phyloP scores from a whole-genome alignment of 2,888 invertebrate species.

The Globia sparganii region DNA sequence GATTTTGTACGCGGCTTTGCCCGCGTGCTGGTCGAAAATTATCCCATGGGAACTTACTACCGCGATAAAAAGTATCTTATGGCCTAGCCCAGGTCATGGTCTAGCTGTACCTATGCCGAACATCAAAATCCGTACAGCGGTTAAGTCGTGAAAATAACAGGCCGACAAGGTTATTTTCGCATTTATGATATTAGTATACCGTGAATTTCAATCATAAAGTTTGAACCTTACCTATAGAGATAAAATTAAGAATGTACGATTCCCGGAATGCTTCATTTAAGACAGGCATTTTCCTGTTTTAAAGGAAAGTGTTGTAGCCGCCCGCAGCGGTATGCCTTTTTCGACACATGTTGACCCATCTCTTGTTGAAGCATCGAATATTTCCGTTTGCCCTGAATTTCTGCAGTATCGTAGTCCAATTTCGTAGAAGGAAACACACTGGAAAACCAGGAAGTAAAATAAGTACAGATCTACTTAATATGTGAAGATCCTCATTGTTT shows the following conservation, averaged over 20 bases:
- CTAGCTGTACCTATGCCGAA: too few relatives aligned
- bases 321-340: conserved; percentile 16
- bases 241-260: too few relatives aligned
- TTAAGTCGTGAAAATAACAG: too few relatives aligned
- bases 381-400: not conserved
- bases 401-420: not conserved
- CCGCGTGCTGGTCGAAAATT: too few relatives aligned
- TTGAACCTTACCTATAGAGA: too few relatives aligned
- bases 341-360: conserved; percentile 32
- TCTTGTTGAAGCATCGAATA: conserved; percentile 2
- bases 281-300: conserved; percentile 6
- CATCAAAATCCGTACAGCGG: too few relatives aligned
- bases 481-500: conserved; percentile 20
- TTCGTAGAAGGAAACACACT: not conserved
- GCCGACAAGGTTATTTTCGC: not conserved
- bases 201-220: too few relatives aligned
- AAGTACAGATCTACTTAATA: conserved; percentile 3
- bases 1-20: too few relatives aligned
- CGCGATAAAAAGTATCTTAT: too few relatives aligned
- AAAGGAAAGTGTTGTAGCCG: not conserved
- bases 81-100: too few relatives aligned
- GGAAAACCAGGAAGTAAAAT: not conserved
- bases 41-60: too few relatives aligned
- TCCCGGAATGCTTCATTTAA: not conserved
- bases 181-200: not conserved